A percentile compares a stretch with the other conserved stretches of the same genome.
Evolutionary conservation across 1,140 invertebrate genomes (phyloP).

Genomic region (Fopius arisanus): DNA sequence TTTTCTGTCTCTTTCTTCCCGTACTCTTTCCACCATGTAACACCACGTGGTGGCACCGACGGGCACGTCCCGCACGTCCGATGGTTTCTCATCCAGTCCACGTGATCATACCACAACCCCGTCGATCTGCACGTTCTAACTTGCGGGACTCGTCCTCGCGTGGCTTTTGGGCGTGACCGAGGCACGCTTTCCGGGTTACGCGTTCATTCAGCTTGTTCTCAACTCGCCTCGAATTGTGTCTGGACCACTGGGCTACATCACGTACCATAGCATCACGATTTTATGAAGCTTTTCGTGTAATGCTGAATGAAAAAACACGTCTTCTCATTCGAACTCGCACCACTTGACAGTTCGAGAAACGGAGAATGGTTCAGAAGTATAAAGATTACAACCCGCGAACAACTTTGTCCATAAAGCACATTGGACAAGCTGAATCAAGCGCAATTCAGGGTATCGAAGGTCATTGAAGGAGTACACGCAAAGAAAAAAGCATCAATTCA

Average conservation of each 20-base stretch:
- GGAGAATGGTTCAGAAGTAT: no score
- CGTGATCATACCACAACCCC: conserved; percentile 25
- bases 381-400: background rate
- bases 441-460: no score
- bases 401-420: no score
- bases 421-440: no score
- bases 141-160: conserved; percentile 11
- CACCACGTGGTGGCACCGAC: conserved; percentile 34
- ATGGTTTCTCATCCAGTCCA: conserved; percentile 29
- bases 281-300: background rate
- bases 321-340: background rate
- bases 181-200: conserved; percentile 39
- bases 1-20: conserved; percentile 5
- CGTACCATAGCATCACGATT: conserved; percentile 13
- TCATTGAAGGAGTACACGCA: no score
- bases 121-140: conserved; percentile 5
- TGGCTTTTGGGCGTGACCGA: conserved; percentile 29
- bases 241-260: conserved; percentile 5
- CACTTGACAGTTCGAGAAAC: no score
- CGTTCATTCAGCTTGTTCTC: conserved; percentile 34
- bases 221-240: background rate
- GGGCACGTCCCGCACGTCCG: conserved; percentile 39
- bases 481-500: no score
- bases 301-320: background rate
- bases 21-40: conserved; percentile 6